A percentile compares a stretch with the other conserved stretches of the same genome.
phyloP scores from a whole-genome alignment of 1,140 invertebrate genomes.

The Cydia fagiglandana region DNA sequence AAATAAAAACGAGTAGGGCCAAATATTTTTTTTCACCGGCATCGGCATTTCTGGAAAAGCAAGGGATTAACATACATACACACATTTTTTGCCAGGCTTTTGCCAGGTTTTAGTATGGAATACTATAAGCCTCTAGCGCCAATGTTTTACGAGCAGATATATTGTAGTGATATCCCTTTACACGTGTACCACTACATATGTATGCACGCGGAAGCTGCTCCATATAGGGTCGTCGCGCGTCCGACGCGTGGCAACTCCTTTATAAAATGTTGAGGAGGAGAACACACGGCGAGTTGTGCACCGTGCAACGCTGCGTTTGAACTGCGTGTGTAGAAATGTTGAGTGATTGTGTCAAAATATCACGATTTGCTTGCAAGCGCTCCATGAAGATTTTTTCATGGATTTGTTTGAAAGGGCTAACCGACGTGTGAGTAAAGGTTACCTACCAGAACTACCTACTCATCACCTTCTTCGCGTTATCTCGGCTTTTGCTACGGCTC shows the following conservation, averaged over 20 bases:
- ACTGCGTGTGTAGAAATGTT: not conserved
- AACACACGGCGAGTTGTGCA: not conserved
- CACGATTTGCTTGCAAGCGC: too few relatives aligned
- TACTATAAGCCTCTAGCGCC: not conserved
- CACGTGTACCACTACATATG: constrained; percentile 16
- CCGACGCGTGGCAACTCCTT: constrained; percentile 60
- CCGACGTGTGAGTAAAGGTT: too few relatives aligned
- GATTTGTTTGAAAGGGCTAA: too few relatives aligned
- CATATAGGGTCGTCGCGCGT: constrained; percentile 65
- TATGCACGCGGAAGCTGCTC: constrained; percentile 43
- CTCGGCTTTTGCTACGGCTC: too few relatives aligned
- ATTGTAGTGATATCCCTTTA: constrained; percentile 13
- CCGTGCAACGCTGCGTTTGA: not conserved
- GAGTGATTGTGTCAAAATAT: too few relatives aligned
- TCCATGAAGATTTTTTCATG: too few relatives aligned
- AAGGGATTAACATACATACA: not conserved
- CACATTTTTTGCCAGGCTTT: too few relatives aligned
- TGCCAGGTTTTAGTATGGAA: not conserved
- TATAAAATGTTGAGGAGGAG: not conserved
- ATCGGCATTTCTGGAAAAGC: not conserved
- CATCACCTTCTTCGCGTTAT: too few relatives aligned
- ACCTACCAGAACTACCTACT: too few relatives aligned
- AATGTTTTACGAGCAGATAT: not conserved
- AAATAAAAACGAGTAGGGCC: too few relatives aligned
- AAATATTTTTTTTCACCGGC: not conserved